phyloP scores from a whole-genome alignment of 2,113 vertebrate species.

The Odocoileus virginianus region DNA sequence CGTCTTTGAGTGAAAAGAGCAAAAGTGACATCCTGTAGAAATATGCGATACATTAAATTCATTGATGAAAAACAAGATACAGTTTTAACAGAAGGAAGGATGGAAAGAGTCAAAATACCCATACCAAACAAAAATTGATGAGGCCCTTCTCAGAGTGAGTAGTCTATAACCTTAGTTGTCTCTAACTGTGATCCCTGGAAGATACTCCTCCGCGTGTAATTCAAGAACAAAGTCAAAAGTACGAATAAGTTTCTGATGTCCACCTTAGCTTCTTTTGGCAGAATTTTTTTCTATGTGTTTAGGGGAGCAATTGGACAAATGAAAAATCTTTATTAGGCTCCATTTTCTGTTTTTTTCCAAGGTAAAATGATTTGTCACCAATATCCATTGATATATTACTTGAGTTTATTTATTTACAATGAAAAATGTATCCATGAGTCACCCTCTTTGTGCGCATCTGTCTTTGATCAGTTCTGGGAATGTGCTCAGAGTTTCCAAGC shows the following conservation, averaged over 20 bases:
- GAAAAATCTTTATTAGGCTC: neutral
- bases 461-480: slow-evolving; percentile 42
- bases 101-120: neutral
- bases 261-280: neutral
- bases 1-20: neutral
- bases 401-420: neutral
- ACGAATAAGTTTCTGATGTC: neutral
- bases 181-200: neutral
- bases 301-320: neutral
- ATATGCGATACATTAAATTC: neutral
- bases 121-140: no score
- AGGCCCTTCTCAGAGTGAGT: neutral
- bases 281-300: neutral
- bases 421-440: slow-evolving; percentile 2
- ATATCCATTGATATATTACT: neutral
- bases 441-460: neutral
- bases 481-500: neutral
- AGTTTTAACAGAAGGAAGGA: neutral
- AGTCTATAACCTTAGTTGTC: neutral
- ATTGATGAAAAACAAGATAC: neutral
- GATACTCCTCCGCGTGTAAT: neutral
- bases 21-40: neutral
- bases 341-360: neutral
- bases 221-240: neutral
- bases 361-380: neutral